Base-by-base conservation (phyloP, 2,888 invertebrate species). In the Pammene fasciana region DNA sequence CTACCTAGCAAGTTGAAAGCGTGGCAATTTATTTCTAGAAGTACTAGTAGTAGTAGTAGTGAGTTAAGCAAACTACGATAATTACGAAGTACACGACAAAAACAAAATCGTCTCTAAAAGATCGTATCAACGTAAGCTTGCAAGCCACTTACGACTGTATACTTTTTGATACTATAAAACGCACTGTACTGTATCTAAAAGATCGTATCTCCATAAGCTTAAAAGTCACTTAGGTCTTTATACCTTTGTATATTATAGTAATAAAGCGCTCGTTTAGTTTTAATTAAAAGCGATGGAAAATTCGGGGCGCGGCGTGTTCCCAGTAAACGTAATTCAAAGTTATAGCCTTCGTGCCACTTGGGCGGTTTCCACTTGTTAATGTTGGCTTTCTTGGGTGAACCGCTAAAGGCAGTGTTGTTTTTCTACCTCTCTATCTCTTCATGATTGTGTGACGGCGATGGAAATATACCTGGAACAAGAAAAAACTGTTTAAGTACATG, bases 211-310 rank as follows among this genome's bases (percentile, higher is more conserved):
- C 16, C 48, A 14, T 8, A 16, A 46, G 4, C 18, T 4, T 57
- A 26, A 41, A n/a, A 57, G 11, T 18, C 45, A 56, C 45, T 26
- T 46, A 46, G 6, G 50, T 13, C 56, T 6, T 6, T 38, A 34
- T 26, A 45, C 45, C 5, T 34, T n/a, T 13, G 36, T n/a, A n/a
- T n/a, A n/a, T n/a, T n/a, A 34, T 18, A 8, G 10, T 11, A 11
- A 34, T 8, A 26, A 43, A 26, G 41, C 26, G 34, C 41, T 45
- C 45, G 11, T 46, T 68, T 65, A 59, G 64, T 57, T 68, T 65
- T 57, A 68, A 68, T 68, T 68, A 68, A 26, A 59, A 56, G 48
- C 38, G 57, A 68, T 64, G 68, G 64, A 65, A 45, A 45, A 68
- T 68, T 65, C 50, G 36, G 64, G 68, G 41, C 11, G 26, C 59